Conservation (phyloP, 2,797 vertebrate species). For the Podarcis lilfordi region DNA sequence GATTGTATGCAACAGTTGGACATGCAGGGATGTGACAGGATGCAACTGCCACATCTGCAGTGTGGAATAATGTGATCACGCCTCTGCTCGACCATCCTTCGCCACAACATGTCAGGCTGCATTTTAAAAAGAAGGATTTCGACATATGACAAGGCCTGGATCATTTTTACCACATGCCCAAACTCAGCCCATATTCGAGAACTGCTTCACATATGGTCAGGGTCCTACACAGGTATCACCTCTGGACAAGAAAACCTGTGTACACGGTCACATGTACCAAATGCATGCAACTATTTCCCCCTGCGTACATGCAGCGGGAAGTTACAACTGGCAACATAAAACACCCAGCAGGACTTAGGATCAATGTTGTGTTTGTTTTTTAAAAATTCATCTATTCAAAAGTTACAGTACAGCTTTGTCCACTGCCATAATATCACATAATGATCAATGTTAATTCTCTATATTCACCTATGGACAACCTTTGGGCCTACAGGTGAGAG, state of each 20-base stretch:
- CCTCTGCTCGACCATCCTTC: neutral
- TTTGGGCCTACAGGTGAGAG: neutral
- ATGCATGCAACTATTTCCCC: neutral
- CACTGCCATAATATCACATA: too few species aligned
- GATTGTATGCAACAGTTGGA: neutral
- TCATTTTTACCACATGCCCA: neutral
- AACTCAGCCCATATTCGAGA: neutral
- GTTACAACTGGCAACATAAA: neutral
- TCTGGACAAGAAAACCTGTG: neutral
- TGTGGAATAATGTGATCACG: neutral
- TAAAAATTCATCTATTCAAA: too few species aligned
- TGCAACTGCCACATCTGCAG: neutral
- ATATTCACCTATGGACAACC: neutral
- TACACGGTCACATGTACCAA: neutral
- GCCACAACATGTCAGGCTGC: neutral
- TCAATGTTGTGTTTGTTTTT: too few species aligned
- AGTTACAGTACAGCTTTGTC: too few species aligned
- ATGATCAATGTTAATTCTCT: too few species aligned
- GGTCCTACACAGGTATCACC: neutral
- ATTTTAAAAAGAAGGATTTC: neutral
- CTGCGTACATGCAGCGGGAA: neutral
- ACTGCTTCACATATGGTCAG: neutral
- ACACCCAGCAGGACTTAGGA: neutral
- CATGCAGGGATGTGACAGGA: neutral
- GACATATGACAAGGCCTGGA: neutral